phyloP scores from a whole-genome alignment of 2,113 vertebrate species.

The Noctilio leporinus region DNA sequence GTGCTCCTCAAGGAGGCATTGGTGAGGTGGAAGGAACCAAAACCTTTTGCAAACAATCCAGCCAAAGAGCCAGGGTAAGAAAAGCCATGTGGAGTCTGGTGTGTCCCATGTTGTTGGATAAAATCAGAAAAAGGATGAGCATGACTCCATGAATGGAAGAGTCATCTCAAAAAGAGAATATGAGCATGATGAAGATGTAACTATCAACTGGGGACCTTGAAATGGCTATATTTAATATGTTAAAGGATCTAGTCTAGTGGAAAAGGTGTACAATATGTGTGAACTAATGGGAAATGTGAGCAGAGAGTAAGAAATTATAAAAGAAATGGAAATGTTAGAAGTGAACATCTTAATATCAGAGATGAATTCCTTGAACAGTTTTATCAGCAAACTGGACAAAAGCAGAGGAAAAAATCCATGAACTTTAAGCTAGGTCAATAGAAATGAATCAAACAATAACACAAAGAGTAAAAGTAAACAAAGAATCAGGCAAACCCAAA shows the following conservation, averaged over 20 bases:
- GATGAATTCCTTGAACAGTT: not conserved
- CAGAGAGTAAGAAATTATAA: not conserved
- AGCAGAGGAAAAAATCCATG: not conserved
- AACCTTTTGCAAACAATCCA: not conserved
- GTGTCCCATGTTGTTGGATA: not conserved
- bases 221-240: not conserved
- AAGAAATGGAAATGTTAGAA: not conserved
- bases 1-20: not conserved
- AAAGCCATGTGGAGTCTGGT: not conserved
- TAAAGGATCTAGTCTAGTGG: not conserved
- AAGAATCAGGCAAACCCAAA: not conserved
- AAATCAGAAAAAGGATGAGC: not conserved
- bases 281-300: not conserved
- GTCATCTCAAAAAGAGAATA: not conserved
- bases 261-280: not conserved
- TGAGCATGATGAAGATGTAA: not conserved
- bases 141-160: not conserved
- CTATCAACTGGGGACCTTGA: not conserved
- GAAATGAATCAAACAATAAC: slow-evolving; percentile 1
- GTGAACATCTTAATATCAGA: not conserved
- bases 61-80: not conserved
- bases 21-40: not conserved
- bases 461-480: not conserved
- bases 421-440: not conserved
- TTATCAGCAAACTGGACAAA: slow-evolving; percentile 12